Conservation (phyloP, 1,140 invertebrate genomes). For the Trichomalopsis sarcophagae region DNA sequence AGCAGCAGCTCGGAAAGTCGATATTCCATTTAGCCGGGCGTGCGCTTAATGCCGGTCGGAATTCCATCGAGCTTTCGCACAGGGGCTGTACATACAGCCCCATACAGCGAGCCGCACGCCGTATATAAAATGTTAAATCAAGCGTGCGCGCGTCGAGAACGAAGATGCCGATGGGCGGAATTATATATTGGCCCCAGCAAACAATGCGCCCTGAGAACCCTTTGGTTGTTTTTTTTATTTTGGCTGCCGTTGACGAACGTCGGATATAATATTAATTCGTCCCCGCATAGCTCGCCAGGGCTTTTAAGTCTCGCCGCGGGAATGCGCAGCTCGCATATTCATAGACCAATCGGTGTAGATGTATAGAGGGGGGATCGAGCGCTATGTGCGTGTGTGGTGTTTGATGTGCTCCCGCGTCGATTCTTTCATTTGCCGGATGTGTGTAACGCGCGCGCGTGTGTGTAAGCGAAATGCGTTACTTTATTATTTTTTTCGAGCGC, state of each 20-base stretch:
- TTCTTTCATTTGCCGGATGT: background rate
- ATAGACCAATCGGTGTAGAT: no score
- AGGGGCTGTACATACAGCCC: background rate
- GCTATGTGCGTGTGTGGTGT: background rate
- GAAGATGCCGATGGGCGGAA: background rate
- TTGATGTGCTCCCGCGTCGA: background rate
- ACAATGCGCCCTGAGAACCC: background rate
- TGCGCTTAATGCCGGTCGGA: constrained; percentile 23
- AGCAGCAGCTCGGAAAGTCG: constrained; percentile 20
- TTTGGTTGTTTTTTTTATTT: background rate
- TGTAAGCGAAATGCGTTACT: background rate
- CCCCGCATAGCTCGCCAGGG: background rate
- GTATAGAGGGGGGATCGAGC: background rate
- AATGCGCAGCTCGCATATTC: background rate
- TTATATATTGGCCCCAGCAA: background rate
- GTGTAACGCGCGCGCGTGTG: no score
- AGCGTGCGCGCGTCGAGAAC: background rate
- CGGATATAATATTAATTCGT: no score
- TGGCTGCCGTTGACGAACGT: background rate
- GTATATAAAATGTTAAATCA: constrained; percentile 39
- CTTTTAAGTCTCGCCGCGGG: background rate
- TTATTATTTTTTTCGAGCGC: background rate
- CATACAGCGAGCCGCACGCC: background rate
- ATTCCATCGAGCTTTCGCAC: constrained; percentile 11
- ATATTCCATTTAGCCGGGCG: constrained; percentile 44